Conservation (phyloP, 2,113 vertebrate species). For the Monopterus albus region DNA sequence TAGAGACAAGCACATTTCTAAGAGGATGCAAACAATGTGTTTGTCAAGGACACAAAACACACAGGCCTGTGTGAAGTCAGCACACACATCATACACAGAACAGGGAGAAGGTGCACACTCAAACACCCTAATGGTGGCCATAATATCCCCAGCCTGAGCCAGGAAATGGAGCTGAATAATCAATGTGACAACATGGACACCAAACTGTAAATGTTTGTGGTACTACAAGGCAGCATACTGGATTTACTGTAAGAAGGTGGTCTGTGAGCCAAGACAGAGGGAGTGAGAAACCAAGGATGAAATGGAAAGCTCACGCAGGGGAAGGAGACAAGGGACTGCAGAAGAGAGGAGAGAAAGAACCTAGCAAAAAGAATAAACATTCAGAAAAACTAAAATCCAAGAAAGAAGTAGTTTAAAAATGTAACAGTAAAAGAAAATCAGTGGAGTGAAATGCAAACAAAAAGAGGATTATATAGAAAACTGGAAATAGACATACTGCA, state of each 20-base stretch:
- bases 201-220: constrained; percentile 21
- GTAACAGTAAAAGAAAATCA: not conserved
- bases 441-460: not conserved
- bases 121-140: constrained; percentile 5
- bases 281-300: constrained; percentile 8
- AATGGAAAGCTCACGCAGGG: constrained; percentile 27
- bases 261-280: constrained; percentile 27
- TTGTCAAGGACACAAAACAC: constrained; percentile 31
- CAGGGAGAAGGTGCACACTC: constrained; percentile 25
- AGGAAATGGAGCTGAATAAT: constrained; percentile 16
- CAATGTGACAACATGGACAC: constrained; percentile 21
- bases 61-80: constrained; percentile 42
- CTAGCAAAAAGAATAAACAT: not conserved
- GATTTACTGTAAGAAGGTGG: constrained; percentile 13
- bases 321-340: not conserved
- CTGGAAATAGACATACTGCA: too few relatives aligned
- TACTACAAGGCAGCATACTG: not conserved
- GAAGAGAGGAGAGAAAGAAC: not conserved
- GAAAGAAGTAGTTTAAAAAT: not conserved
- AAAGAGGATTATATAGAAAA: not conserved
- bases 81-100: constrained; percentile 25
- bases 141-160: constrained; percentile 35
- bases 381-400: constrained; percentile 1
- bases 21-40: constrained; percentile 57
- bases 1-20: constrained; percentile 41